Conservation (phyloP, 1,140 invertebrate species). For the Dendroctonus ponderosae region DNA sequence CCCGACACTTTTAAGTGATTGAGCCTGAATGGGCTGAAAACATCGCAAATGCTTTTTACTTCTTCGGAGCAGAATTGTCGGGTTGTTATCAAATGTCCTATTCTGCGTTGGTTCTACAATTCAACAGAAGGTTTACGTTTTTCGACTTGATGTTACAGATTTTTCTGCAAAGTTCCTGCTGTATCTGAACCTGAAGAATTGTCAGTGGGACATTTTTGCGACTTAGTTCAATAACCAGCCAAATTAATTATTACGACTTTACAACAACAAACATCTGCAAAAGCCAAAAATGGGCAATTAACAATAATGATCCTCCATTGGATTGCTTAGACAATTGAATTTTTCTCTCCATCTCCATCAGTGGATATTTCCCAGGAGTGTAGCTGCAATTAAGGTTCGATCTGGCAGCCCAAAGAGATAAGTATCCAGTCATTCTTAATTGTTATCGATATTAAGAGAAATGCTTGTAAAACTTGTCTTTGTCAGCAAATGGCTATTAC, state of each 20-base stretch:
- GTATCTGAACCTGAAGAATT: not conserved
- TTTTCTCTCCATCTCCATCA: not conserved
- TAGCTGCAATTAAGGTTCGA: constrained; percentile 14
- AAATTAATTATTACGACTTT: not conserved
- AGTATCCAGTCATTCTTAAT: constrained; percentile 12
- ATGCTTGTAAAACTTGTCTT: constrained; percentile 1
- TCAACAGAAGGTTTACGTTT: too few species aligned
- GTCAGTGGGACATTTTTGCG: not conserved
- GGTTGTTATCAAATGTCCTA: too few species aligned
- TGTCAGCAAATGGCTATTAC: not conserved
- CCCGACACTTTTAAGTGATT: too few species aligned
- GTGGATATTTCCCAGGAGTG: constrained; percentile 8
- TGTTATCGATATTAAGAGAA: constrained; percentile 14
- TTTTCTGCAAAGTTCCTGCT: too few species aligned
- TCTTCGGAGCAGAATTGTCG: too few species aligned
- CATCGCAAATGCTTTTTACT: too few species aligned
- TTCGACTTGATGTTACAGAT: too few species aligned
- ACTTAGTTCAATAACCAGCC: not conserved
- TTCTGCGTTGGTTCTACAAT: too few species aligned
- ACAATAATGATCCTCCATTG: not conserved
- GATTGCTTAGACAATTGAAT: not conserved
- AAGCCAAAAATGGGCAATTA: too few species aligned
- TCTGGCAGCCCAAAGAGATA: constrained; percentile 2
- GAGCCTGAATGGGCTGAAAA: too few species aligned
- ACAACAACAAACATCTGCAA: too few species aligned